Conservation (phyloP, 2,113 vertebrate genomes). For the Osmerus mordax region DNA sequence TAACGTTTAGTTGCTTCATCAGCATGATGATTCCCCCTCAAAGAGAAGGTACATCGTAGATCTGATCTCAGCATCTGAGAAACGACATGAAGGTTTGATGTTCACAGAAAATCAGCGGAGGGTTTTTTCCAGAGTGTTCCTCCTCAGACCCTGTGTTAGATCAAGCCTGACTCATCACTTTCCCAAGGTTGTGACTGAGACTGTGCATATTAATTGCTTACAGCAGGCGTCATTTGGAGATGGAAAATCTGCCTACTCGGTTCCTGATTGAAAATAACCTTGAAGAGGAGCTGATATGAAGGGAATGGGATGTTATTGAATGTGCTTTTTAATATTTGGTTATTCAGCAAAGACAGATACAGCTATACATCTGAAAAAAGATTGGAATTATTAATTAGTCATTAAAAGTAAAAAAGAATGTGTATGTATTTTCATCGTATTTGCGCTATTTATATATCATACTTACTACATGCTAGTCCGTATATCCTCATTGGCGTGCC, state of each 20-base stretch:
- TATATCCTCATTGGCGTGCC: background rate
- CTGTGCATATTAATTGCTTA: slow-evolving; percentile 38
- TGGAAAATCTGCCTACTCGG: background rate
- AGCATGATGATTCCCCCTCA: slow-evolving; percentile 50
- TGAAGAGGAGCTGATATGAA: too few species aligned
- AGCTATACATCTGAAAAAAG: too few species aligned
- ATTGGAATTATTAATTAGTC: too few species aligned
- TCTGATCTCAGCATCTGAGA: slow-evolving; percentile 9
- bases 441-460: too few species aligned
- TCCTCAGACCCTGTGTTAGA: slow-evolving; percentile 37
- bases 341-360: too few species aligned
- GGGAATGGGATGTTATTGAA: too few species aligned
- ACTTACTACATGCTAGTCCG: too few species aligned
- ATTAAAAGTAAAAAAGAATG: too few species aligned
- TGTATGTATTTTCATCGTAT: too few species aligned
- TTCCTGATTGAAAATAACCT: background rate
- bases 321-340: too few species aligned
- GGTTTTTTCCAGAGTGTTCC: slow-evolving; percentile 15
- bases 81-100: slow-evolving; percentile 48
- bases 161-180: slow-evolving; percentile 61
- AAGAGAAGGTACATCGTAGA: slow-evolving; percentile 13
- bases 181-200: slow-evolving; percentile 57
- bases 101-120: slow-evolving; percentile 42
- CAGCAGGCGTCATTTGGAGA: slow-evolving; percentile 14
- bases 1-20: slow-evolving; percentile 51